Percentiles rank a stretch among this genome's conserved stretches.
These are phyloP conservation scores for Rafetus swinhoei DNA, from an alignment of 2,113 vertebrate genomes.

Conservation along the genomic window DNA sequence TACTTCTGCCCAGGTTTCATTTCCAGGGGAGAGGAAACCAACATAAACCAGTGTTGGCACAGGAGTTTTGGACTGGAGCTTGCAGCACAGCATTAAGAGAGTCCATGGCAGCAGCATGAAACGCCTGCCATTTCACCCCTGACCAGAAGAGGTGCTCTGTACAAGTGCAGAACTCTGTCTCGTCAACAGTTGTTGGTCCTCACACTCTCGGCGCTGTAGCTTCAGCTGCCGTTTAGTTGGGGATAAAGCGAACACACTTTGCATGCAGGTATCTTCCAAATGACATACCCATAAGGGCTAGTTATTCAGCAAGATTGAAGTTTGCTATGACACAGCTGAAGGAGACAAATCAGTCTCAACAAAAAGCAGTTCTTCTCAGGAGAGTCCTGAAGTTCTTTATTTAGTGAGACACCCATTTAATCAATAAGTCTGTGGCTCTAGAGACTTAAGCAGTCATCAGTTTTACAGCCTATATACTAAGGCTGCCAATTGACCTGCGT, in stretches of 20 bases:
- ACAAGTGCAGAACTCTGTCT: not conserved
- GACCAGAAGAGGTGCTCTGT: not conserved
- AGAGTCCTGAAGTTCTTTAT: not conserved
- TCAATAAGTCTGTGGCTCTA: not conserved
- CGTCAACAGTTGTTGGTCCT: not conserved
- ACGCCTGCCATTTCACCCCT: not conserved
- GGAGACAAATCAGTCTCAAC: not conserved
- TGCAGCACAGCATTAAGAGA: not conserved
- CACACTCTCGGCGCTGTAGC: not conserved
- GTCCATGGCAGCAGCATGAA: not conserved
- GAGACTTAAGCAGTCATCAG: not conserved
- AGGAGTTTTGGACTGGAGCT: not conserved
- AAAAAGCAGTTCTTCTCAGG: too few species aligned
- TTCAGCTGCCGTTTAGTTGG: not conserved
- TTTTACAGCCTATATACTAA: too few species aligned
- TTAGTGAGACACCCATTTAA: not conserved
- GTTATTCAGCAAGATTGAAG: not conserved
- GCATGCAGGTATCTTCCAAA: not conserved
- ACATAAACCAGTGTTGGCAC: not conserved
- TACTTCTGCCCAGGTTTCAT: not conserved
- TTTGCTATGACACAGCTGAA: not conserved
- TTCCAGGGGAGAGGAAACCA: not conserved
- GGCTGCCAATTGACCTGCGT: too few species aligned
- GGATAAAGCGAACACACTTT: not conserved
- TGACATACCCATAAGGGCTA: not conserved